Evolutionary conservation across 2,888 invertebrate genomes (phyloP).

Genomic region (Watsonalla binaria): DNA sequence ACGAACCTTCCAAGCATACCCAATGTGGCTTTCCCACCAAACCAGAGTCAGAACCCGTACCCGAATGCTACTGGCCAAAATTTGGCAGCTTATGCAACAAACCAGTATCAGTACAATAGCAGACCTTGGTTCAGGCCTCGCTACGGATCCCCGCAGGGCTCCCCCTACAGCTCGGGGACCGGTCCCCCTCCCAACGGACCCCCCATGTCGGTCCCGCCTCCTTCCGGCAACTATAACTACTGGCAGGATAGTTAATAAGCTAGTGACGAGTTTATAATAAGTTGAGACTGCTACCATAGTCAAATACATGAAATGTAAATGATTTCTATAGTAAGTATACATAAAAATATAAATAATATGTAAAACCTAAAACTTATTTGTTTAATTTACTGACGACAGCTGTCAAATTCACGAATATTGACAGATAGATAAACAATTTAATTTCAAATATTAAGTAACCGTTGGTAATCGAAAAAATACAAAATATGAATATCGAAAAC

Average conservation of each 20-base stretch:
- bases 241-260: conserved; percentile 63
- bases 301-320: conserved; percentile 67
- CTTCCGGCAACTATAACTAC: conserved; percentile 63
- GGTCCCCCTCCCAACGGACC: conserved; percentile 49
- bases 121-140: conserved; percentile 67
- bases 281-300: conserved; percentile 46
- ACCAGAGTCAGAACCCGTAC: conserved; percentile 58
- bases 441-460: background rate
- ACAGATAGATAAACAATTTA: background rate
- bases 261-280: conserved; percentile 13
- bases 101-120: conserved; percentile 67
- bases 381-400: conserved; percentile 3
- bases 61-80: conserved; percentile 72
- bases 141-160: conserved; percentile 67
- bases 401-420: background rate
- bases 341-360: conserved; percentile 22
- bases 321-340: conserved; percentile 26
- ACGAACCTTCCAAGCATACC: conserved; percentile 51
- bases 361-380: conserved; percentile 4
- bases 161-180: conserved; percentile 52
- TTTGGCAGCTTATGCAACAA: conserved; percentile 68
- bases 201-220: conserved; percentile 63
- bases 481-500: conserved; percentile 59
- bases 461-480: background rate
- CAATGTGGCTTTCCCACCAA: conserved; percentile 52